Percentiles rank a stretch among this genome's conserved stretches.
Evolutionary conservation across 2,113 vertebrate species (phyloP).

Genomic region (Eira barbara): DNA sequence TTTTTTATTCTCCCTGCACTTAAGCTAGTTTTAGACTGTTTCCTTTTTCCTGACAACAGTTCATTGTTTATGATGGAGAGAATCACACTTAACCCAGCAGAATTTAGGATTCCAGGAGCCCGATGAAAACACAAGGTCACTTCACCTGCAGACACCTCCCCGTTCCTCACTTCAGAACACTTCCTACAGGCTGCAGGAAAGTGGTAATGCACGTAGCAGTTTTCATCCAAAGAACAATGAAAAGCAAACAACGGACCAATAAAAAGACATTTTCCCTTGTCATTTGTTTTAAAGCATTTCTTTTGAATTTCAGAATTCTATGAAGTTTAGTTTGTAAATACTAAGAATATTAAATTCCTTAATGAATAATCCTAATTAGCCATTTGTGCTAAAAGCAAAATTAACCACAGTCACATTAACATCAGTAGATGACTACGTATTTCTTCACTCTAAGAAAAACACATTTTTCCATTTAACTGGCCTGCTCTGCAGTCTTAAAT

Average conservation of each 20-base stretch:
- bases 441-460: not conserved
- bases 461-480: not conserved
- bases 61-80: not conserved
- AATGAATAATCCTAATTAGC: not conserved
- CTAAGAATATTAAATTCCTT: not conserved
- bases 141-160: not conserved
- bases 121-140: not conserved
- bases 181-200: not conserved
- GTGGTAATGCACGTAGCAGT: not conserved
- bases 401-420: not conserved
- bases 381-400: not conserved
- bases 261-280: not conserved
- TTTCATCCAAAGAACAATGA: not conserved
- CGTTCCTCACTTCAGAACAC: not conserved
- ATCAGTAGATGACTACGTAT: not conserved
- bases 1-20: not conserved
- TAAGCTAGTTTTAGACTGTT: not conserved
- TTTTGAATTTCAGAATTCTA: not conserved
- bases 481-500: not conserved
- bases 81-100: not conserved
- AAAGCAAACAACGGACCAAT: not conserved
- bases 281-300: not conserved
- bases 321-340: not conserved
- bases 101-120: not conserved
- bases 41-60: slow-evolving; percentile 25